phyloP scores from a whole-genome alignment of 2,113 vertebrate genomes.

The Varanus salvator region DNA sequence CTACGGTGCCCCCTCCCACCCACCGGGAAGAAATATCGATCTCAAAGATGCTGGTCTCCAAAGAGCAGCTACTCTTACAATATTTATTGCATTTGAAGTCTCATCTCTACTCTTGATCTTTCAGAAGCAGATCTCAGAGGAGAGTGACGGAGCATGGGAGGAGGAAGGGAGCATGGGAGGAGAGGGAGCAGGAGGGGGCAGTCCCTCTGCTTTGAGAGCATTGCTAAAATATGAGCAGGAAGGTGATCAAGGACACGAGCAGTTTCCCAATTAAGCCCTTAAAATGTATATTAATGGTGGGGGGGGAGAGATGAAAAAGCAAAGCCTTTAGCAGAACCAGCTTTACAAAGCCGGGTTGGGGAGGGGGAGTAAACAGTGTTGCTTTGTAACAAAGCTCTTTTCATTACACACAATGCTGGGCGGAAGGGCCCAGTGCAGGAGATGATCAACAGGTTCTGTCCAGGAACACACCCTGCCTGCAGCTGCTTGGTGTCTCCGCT shows the following conservation, averaged over 20 bases:
- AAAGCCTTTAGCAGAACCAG: not conserved
- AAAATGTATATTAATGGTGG: slow-evolving; percentile 74
- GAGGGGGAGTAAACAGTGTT: not conserved
- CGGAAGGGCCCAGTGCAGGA: not conserved
- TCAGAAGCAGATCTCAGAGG: slow-evolving; percentile 74
- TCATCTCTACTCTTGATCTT: slow-evolving; percentile 75
- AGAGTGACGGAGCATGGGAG: slow-evolving; percentile 64
- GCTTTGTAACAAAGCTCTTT: slow-evolving; percentile 30
- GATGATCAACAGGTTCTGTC: not conserved
- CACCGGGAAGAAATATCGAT: slow-evolving; percentile 69
- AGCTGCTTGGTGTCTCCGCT: not conserved
- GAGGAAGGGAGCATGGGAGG: slow-evolving; percentile 56
- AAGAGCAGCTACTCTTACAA: slow-evolving; percentile 70
- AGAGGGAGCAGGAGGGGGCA: slow-evolving; percentile 39
- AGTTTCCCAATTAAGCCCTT: slow-evolving; percentile 70
- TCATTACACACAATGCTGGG: not conserved
- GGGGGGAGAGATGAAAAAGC: slow-evolving; percentile 41
- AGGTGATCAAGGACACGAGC: slow-evolving; percentile 68
- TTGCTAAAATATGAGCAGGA: slow-evolving; percentile 70
- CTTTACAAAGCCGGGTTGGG: slow-evolving; percentile 4
- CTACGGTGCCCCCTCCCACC: slow-evolving; percentile 45
- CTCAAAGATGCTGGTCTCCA: slow-evolving; percentile 69
- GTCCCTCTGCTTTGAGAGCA: slow-evolving; percentile 53
- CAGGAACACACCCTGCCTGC: not conserved
- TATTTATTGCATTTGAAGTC: slow-evolving; percentile 79